A percentile compares a stretch with the other conserved stretches of the same genome.
Conservation (phyloP, 2,113 vertebrate genomes). For the Apodemus sylvaticus region DNA sequence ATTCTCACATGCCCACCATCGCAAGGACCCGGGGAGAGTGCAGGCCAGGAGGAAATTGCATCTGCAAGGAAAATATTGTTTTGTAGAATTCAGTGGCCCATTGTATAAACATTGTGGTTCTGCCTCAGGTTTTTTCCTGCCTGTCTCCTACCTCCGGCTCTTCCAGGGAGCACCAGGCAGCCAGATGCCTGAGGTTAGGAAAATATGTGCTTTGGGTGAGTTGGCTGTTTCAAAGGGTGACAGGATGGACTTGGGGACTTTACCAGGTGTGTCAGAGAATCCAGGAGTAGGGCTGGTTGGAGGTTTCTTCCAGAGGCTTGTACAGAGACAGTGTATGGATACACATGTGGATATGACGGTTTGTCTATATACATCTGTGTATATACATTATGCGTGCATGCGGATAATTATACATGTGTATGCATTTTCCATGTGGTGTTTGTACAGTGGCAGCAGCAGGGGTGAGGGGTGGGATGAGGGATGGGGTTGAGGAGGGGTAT, state of each 20-base stretch:
- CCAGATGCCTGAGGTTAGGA: not conserved
- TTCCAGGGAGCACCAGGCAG: not conserved
- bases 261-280: not conserved
- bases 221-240: not conserved
- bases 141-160: rapidly evolving
- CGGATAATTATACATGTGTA: too few relatives aligned
- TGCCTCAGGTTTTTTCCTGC: conserved; percentile 55
- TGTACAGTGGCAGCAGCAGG: not conserved
- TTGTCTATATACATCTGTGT: not conserved
- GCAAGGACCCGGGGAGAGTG: conserved; percentile 65
- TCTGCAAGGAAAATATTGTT: conserved; percentile 81
- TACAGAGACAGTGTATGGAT: too few relatives aligned
- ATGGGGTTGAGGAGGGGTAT: not conserved
- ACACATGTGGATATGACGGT: not conserved
- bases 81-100: conserved; percentile 80
- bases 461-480: not conserved
- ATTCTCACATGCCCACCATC: conserved; percentile 73
- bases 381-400: too few relatives aligned
- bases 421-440: too few relatives aligned
- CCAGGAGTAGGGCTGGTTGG: not conserved
- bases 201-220: not conserved
- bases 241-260: not conserved
- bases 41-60: conserved; percentile 79
- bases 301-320: rapidly evolving
- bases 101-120: conserved; percentile 79